Evolutionary conservation across 2,888 invertebrate species (phyloP), one percentile per base, ranked within the genome.

Genomic region (Drosophila anomalata): DNA sequence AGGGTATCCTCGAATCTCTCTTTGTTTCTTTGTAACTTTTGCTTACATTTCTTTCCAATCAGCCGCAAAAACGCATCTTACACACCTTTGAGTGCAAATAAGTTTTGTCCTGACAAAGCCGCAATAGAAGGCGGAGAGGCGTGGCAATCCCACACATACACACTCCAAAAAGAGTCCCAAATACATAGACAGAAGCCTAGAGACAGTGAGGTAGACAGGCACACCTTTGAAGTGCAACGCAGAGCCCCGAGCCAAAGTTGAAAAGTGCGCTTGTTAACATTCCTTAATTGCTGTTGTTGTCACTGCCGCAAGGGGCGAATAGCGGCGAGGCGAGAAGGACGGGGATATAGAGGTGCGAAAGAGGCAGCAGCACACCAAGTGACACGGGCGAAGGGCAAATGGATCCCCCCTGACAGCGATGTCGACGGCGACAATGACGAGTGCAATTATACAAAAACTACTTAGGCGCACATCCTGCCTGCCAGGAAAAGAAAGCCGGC

Each of bases 211-310:
- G 46, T 31, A 51, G 56, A 20, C 39, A 56, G 33, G 46, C 78
- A 77, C 87, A 85, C 86, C 82, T 85, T 83, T 83, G 88, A 85
- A 85, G 88, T 83, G 82, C 86, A 87, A 63, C 63, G 67, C 82
- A 53, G 65, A 31, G 86, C 88, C 88, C 77, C 75, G 79, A 74
- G 88, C 46, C 70, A 79, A 77, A 83, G 83, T 87, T 86, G 83
- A 83, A 88, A 88, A 88, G 88, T 85, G 87, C 85, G 84, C 85
- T 85, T 85, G 85, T 88, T 85, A 85, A 85, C 85, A 85, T 79
- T 75, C 76, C 85, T 75, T 88, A 85, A 85, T 88, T 85, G 85
- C 87, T 85, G 85, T 85, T 76, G 76, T 76, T 74, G 68, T 67
- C 73, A 67, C 42, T 46, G 53, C 58, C 59, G 31, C 53, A 26